These are phyloP conservation scores for Conchocele bisecta DNA, from an alignment of 2,888 invertebrate genomes.

Conservation along the genomic window DNA sequence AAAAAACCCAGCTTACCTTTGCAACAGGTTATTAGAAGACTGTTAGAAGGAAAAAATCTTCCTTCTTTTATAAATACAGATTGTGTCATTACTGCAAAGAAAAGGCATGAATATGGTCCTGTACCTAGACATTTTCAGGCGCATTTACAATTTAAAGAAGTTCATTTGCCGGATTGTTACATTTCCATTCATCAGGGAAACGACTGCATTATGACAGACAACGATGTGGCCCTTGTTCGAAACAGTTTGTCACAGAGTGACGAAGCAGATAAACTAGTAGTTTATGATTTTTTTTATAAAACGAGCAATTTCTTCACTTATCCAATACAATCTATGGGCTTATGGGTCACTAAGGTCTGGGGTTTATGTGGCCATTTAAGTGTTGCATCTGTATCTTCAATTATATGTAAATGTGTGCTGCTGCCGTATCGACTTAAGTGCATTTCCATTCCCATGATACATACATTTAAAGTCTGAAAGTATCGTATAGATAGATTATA, in stretches of 20 bases:
- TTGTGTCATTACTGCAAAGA: constrained; percentile 15
- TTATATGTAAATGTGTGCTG: constrained; percentile 35
- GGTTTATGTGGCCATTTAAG: constrained; percentile 4
- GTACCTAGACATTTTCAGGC: constrained; percentile 1
- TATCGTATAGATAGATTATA: too few species aligned
- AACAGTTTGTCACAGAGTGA: constrained; percentile 30
- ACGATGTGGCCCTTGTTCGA: constrained; percentile 33
- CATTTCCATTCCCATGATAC: background rate
- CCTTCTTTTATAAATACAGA: background rate
- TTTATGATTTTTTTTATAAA: constrained; percentile 13
- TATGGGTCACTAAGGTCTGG: constrained; percentile 24
- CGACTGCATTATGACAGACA: constrained; percentile 34
- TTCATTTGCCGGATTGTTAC: background rate
- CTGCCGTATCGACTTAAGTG: constrained; percentile 15
- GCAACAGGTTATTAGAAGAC: constrained; percentile 47
- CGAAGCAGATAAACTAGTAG: constrained; percentile 2
- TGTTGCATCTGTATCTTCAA: constrained; percentile 2
- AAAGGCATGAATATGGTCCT: constrained; percentile 32
- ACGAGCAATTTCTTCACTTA: constrained; percentile 1
- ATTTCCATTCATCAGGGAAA: constrained; percentile 19
- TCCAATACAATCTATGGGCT: constrained; percentile 19
- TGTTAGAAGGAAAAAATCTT: constrained; percentile 31
- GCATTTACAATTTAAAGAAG: constrained; percentile 14
- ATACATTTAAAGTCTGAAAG: background rate
- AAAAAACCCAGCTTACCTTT: constrained; percentile 45